A percentile compares a stretch with the other conserved stretches of the same genome.
These are phyloP conservation scores for Octodonta nipae DNA, from an alignment of 2,888 invertebrate genomes.

Conservation along the genomic window DNA sequence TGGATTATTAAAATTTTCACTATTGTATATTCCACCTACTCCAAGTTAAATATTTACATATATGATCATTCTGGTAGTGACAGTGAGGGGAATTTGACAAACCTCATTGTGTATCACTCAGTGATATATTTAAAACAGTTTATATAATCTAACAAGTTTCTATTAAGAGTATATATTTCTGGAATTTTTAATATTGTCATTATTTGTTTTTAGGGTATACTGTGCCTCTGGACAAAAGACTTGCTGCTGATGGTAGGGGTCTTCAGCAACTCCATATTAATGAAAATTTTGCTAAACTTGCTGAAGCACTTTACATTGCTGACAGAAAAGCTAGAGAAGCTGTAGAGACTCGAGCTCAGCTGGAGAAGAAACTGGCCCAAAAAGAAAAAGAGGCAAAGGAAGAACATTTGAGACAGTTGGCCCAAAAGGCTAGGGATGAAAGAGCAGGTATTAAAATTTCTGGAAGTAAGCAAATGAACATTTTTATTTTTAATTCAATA, in stretches of 20 bases:
- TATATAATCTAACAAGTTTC: too few species aligned
- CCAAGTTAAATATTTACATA: too few species aligned
- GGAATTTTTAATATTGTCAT: too few species aligned
- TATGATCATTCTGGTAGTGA: too few species aligned
- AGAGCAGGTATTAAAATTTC: slow-evolving; percentile 63
- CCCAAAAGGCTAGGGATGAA: slow-evolving; percentile 90
- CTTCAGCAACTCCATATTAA: slow-evolving; percentile 95
- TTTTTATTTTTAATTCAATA: too few species aligned
- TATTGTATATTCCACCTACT: too few species aligned
- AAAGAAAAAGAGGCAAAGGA: slow-evolving; percentile 98
- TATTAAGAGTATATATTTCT: too few species aligned
- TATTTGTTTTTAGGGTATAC: slow-evolving; percentile 63
- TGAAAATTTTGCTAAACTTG: slow-evolving; percentile 96
- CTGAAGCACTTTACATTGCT: slow-evolving; percentile 94
- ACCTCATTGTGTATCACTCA: too few species aligned
- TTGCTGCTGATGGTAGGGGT: slow-evolving; percentile 96
- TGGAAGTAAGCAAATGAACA: too few species aligned
- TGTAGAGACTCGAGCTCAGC: slow-evolving; percentile 88
- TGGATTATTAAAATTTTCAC: too few species aligned
- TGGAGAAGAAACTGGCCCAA: slow-evolving; percentile 92
- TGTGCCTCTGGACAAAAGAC: slow-evolving; percentile 90
- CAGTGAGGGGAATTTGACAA: too few species aligned
- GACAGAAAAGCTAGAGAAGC: slow-evolving; percentile 92
- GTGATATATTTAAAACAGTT: too few species aligned
- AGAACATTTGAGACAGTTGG: slow-evolving; percentile 81